Evolutionary conservation across 2,113 vertebrate species (phyloP).

Genomic region (Eurystomus gularis): DNA sequence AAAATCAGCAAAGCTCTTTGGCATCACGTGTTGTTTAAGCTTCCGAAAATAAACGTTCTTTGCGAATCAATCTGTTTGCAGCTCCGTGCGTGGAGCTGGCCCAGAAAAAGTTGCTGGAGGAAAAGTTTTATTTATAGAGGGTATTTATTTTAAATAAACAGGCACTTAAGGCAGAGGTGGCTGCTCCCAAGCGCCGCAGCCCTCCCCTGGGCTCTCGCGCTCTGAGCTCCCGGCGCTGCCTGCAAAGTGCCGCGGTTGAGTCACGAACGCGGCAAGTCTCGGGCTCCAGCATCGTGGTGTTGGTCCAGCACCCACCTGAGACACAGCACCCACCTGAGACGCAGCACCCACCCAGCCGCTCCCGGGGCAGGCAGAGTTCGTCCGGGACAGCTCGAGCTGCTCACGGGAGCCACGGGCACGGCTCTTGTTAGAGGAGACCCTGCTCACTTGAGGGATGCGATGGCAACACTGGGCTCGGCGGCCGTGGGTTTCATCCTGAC

Average conservation of each 20-base stretch:
- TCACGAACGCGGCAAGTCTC: accelerated
- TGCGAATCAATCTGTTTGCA: conserved; percentile 20
- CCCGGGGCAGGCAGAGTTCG: neutral
- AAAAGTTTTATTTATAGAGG: neutral
- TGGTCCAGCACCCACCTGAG: neutral
- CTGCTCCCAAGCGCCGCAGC: neutral
- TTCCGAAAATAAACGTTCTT: conserved; percentile 28
- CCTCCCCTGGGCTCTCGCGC: neutral
- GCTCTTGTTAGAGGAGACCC: neutral
- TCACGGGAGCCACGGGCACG: accelerated
- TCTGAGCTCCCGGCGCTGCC: neutral
- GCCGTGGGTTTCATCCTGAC: neutral
- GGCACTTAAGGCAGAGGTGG: neutral
- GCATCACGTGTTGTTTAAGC: conserved; percentile 8
- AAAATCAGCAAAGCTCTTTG: neutral
- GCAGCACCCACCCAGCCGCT: neutral
- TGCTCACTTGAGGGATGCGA: neutral
- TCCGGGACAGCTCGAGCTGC: neutral
- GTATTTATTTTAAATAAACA: conserved; percentile 40
- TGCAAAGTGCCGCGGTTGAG: neutral
- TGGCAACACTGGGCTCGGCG: neutral
- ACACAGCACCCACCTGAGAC: neutral
- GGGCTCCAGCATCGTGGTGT: neutral
- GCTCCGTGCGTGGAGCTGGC: neutral
- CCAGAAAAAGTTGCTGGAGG: neutral